Conservation (phyloP, 35 echinoderm and acorn worm genomes). For the Lytechinus variegatus region DNA sequence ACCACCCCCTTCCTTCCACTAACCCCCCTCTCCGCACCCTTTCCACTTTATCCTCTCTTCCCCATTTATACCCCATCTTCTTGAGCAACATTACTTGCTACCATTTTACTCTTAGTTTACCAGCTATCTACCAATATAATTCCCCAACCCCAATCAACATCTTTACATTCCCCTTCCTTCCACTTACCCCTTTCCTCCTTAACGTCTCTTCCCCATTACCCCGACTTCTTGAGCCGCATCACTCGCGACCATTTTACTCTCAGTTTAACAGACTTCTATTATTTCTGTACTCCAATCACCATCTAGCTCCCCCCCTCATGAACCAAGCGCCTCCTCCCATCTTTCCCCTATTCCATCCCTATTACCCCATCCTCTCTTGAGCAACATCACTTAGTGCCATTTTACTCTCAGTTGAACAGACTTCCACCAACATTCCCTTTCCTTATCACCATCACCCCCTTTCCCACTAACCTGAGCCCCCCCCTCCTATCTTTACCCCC, state of each 20-base stretch:
- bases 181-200: no score
- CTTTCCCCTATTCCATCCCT: not conserved
- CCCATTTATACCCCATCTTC: no score
- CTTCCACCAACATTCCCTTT: not conserved
- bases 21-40: no score
- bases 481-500: no score
- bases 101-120: not conserved
- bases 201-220: not conserved
- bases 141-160: no score
- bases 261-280: not conserved
- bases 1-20: no score
- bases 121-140: not conserved
- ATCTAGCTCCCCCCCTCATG: not conserved
- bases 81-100: not conserved
- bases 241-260: not conserved
- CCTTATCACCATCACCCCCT: not conserved
- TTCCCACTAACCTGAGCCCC: no score
- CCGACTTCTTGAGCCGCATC: not conserved
- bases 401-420: constrained; percentile 27
- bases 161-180: not conserved
- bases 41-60: no score
- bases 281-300: not conserved
- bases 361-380: not conserved
- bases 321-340: not conserved
- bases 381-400: not conserved